Base-by-base conservation (phyloP, 2,888 invertebrate species). In the Pycnomerus fuliginosus region DNA sequence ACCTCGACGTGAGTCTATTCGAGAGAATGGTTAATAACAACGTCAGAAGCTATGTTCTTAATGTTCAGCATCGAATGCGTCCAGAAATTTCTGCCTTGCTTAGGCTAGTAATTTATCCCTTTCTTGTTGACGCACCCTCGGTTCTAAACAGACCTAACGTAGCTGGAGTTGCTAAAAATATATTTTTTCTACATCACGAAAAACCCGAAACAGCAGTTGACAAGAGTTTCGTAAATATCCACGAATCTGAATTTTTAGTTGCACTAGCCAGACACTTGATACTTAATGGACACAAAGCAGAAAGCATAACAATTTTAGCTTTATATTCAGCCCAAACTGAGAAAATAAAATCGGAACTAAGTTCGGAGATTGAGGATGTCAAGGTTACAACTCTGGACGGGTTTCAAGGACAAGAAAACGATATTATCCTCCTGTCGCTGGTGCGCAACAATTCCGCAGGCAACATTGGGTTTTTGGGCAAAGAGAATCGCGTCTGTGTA, bases 371-470 rank as follows among this genome's bases (percentile, higher is more conserved):
- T 2, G 58, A 70, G 16, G 75, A 78, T 25, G 76, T 87, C 3
- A 74, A 77, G 48, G 77, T 87, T 11, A 77, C 82, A 0, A 81
- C 82, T 1, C 83, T 90, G 1, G 90, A 90, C 65, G 88, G 85
- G 63, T 90, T 80, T 60, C 90, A 90, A 73, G 90, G 90, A 0
- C 83, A 88, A 61, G 90, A 89, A 74, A 84, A 80, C 61, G 82
- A 82, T 62, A 87, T 90, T 60, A 83, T 90, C 33, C 75, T 91
- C 51, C 69, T 91, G 44, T 88, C 90, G 0, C 68, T 91, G 7
- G 90, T 90, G 0, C 78, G 90, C 61, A 89, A 84, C 62, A n/a
- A n/a, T n/a, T n/a, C n/a, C n/a, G n/a, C n/a, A n/a, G 88, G 88
- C 32, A 79, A 76, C 39, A 83, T 88, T 50, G 89, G 89, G 0